These are phyloP conservation scores for Ailurus styani DNA, from an alignment of 2,113 vertebrate genomes.

Conservation along the genomic window DNA sequence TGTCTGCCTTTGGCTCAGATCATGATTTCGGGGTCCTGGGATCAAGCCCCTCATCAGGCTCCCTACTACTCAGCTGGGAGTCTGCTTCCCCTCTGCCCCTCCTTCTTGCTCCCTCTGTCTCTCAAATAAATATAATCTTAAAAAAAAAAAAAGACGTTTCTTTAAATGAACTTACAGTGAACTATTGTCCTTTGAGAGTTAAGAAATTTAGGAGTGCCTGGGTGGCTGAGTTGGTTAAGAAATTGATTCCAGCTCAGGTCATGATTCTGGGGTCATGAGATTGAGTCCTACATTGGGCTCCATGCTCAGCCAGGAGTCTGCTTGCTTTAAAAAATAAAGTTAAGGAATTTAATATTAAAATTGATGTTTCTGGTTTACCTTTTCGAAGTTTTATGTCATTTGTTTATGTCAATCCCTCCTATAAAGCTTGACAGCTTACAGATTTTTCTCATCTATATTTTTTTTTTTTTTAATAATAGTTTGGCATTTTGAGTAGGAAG, in stretches of 20 bases:
- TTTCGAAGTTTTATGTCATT: neutral
- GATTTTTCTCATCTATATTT: neutral
- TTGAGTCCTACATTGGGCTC: neutral
- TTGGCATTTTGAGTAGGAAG: neutral
- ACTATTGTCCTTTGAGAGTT: neutral
- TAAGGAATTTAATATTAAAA: slow-evolving; percentile 5
- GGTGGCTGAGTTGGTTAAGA: neutral
- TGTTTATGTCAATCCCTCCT: neutral
- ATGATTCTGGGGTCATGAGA: neutral
- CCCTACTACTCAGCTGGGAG: no score
- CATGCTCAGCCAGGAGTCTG: neutral
- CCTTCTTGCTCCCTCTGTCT: no score
- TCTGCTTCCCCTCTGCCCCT: no score
- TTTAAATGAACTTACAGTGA: neutral
- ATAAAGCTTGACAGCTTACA: neutral
- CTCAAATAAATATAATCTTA: no score
- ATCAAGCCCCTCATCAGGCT: no score
- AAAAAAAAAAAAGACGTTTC: no score
- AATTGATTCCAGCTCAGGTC: neutral
- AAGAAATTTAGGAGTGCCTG: neutral
- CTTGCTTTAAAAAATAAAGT: neutral
- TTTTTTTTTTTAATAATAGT: neutral
- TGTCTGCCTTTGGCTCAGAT: neutral
- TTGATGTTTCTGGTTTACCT: neutral
- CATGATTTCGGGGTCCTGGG: no score